A percentile compares a stretch with the other conserved stretches of the same genome.
Conservation (phyloP, 37 sponge, comb jelly and placozoan species). For the Bolinopsis microptera region DNA sequence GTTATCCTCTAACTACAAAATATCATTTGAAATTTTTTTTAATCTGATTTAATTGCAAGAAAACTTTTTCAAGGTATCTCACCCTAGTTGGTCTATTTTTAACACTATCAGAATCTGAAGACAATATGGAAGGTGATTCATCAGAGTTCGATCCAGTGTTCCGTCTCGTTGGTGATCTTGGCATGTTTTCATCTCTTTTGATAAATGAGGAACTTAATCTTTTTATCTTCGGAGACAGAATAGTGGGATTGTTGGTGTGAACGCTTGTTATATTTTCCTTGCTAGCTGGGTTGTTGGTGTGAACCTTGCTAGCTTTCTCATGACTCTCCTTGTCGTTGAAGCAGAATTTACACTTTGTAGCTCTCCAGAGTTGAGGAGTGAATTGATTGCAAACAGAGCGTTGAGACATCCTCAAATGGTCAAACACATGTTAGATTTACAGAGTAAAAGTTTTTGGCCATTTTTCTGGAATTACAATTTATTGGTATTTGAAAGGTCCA, state of each 20-base stretch:
- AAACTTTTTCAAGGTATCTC: background rate
- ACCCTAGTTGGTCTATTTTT: constrained; percentile 48
- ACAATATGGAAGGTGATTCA: constrained; percentile 20
- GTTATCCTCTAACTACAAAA: background rate
- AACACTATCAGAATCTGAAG: background rate
- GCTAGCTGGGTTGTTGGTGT: background rate
- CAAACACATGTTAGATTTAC: too few relatives aligned
- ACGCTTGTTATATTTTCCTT: background rate
- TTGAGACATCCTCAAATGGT: constrained; percentile 29
- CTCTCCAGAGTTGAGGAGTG: constrained; percentile 64
- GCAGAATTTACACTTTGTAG: constrained; percentile 63
- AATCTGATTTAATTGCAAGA: background rate
- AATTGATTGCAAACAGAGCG: constrained; percentile 18
- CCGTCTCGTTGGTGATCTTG: background rate
- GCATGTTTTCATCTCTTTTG: constrained; percentile 5
- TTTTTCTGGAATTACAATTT: too few relatives aligned
- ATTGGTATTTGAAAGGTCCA: too few relatives aligned
- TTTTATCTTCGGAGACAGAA: background rate
- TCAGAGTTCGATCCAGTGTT: constrained; percentile 47
- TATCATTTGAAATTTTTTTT: background rate
- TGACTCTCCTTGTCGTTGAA: constrained; percentile 54
- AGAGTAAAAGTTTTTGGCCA: too few relatives aligned
- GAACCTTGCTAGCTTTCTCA: constrained; percentile 10
- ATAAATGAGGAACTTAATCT: background rate
- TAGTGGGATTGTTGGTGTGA: background rate